Conservation (phyloP, 2,888 invertebrate genomes). For the Yponomeuta evonymella region DNA sequence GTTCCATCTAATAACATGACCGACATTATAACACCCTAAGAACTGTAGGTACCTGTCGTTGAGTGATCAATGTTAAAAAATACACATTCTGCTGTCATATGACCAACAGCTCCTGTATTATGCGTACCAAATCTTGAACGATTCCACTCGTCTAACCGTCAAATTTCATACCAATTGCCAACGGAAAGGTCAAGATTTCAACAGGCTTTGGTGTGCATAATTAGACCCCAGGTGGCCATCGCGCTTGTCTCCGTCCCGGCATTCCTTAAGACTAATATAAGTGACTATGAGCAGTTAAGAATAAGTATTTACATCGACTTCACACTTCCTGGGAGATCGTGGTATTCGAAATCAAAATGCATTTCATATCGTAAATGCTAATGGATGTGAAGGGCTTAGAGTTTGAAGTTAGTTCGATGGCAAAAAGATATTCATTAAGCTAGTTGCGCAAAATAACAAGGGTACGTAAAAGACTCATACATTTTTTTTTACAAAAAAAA, state of each 20-base stretch:
- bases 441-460: neutral
- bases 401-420: neutral
- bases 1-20: slow-evolving; percentile 38
- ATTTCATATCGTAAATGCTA: neutral
- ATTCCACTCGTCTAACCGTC: too few species aligned
- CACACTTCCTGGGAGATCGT: slow-evolving; percentile 60
- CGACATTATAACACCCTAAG: slow-evolving; percentile 63
- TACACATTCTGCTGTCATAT: slow-evolving; percentile 38
- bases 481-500: neutral
- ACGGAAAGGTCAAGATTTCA: too few species aligned
- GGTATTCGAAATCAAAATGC: neutral
- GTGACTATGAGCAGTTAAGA: slow-evolving; percentile 52
- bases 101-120: too few species aligned
- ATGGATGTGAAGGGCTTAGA: neutral
- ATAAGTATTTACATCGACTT: slow-evolving; percentile 58
- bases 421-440: neutral
- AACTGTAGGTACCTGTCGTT: slow-evolving; percentile 44
- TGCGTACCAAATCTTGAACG: slow-evolving; percentile 22
- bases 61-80: slow-evolving; percentile 53
- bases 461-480: neutral
- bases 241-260: slow-evolving; percentile 52
- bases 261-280: slow-evolving; percentile 49
- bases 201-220: too few species aligned
- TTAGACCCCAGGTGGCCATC: slow-evolving; percentile 31
- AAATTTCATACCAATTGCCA: too few species aligned